phyloP scores from a whole-genome alignment of 2,113 vertebrate species.

The Toxotes chatareus region DNA sequence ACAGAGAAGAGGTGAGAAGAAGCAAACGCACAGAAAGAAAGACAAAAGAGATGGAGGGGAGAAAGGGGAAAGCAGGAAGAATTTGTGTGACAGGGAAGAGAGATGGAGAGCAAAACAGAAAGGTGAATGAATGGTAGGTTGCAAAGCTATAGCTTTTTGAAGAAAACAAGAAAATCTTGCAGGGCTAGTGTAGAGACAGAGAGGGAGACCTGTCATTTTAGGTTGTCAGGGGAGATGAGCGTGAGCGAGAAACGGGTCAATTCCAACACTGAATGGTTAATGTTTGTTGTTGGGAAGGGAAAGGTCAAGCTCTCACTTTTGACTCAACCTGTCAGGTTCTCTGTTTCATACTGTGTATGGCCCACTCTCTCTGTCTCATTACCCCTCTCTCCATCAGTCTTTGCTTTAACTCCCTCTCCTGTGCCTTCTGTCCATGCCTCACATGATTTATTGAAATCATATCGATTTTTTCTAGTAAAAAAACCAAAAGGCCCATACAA shows the following conservation, averaged over 20 bases:
- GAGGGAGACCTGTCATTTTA: conserved; percentile 46
- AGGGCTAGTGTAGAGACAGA: background rate
- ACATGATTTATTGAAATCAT: background rate
- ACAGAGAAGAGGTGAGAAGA: background rate
- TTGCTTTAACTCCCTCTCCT: background rate
- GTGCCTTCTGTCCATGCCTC: background rate
- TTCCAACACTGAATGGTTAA: conserved; percentile 63
- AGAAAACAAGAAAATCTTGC: background rate
- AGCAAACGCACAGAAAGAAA: background rate
- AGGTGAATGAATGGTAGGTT: conserved; percentile 8
- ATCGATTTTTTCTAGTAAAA: too few relatives aligned
- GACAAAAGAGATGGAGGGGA: background rate
- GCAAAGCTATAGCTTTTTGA: background rate
- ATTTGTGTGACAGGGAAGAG: background rate
- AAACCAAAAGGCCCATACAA: too few relatives aligned
- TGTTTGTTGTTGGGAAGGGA: conserved; percentile 62
- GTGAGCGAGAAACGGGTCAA: conserved; percentile 55
- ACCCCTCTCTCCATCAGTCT: conserved; percentile 11
- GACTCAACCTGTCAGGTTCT: conserved; percentile 41
- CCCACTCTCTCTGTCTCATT: conserved; percentile 22
- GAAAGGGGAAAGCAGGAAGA: background rate
- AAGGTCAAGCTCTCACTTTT: conserved; percentile 73
- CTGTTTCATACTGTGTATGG: conserved; percentile 20
- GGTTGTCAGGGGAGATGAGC: conserved; percentile 45
- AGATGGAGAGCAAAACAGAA: background rate